phyloP scores from a whole-genome alignment of 2,888 invertebrate species.

The Parnassius mnemosyne region DNA sequence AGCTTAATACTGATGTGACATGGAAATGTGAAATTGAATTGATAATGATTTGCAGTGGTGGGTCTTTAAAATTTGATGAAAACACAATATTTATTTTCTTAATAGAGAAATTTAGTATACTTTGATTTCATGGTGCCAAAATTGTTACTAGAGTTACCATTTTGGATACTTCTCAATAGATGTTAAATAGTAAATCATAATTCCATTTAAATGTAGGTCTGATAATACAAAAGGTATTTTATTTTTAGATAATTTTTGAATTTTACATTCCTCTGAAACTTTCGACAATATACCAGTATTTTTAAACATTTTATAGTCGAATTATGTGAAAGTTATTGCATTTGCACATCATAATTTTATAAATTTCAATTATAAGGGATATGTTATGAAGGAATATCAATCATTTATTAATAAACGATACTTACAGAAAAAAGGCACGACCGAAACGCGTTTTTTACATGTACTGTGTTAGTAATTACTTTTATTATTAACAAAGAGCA shows the following conservation, averaged over 20 bases:
- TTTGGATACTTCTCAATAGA: no score
- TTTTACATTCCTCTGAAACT: constrained; percentile 12
- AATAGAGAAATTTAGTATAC: not conserved
- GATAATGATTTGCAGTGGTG: not conserved
- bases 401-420: no score
- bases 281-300: not conserved
- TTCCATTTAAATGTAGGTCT: constrained; percentile 1
- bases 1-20: no score
- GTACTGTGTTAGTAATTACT: no score
- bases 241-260: constrained; percentile 14
- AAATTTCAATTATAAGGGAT: no score
- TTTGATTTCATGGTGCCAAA: constrained; percentile 2
- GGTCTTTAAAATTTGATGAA: not conserved
- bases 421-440: no score
- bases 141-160: not conserved
- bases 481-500: no score
- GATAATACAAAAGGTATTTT: not conserved
- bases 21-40: no score
- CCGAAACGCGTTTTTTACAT: no score
- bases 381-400: no score
- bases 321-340: not conserved
- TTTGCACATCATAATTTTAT: no score
- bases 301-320: not conserved
- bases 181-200: not conserved
- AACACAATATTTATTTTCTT: not conserved